Evolutionary conservation across 1,140 invertebrate species (phyloP), one percentile per base, ranked within the genome.

Genomic region (Hylaeus anthracinus): DNA sequence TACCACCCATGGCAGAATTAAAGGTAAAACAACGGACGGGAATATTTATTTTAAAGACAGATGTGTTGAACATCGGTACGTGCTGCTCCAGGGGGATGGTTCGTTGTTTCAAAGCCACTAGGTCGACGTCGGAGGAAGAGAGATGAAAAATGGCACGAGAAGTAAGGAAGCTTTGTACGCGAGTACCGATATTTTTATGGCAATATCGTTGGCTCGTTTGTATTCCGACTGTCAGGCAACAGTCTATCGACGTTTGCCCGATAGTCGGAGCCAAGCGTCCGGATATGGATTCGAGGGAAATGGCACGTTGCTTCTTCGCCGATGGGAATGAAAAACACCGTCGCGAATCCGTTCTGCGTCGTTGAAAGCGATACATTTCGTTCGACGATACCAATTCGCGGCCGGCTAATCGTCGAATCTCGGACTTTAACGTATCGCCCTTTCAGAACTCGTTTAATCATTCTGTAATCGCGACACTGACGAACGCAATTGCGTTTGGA

Each of bases 161-260:
- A 60, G 58, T 3, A 58, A 48, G 12, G 14, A 55, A 66, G 83
- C 76, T 80, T 84, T 71, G 82, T 85, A 84, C 76, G 74, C 81
- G 70, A 63, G 74, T 82, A 56, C 70, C 55, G 69, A 80, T 85
- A 85, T 85, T 85, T 85, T 85, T 81, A 72, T 72, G 53, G 73
- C 83, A 85, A 85, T 84, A 85, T 85, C 84, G 83, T 72, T 67
- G 78, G 55, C 72, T 82, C 78, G 78, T 79, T 84, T 84, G 83
- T 77, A 84, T 81, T 81, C 72, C 72, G 77, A 72, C 72, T 85
- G 84, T 85, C 84, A 83, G 72, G 71, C 55, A 83, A 64, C 76
- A 60, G 84, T 85, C 78, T 85, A 85, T 85, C 83, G 84, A 85
- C 84, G 72, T 85, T 85, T 81, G 84, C 53, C 84, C 84, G 78